phyloP scores from a whole-genome alignment of 1,140 invertebrate species.

The Drosophila insularis region DNA sequence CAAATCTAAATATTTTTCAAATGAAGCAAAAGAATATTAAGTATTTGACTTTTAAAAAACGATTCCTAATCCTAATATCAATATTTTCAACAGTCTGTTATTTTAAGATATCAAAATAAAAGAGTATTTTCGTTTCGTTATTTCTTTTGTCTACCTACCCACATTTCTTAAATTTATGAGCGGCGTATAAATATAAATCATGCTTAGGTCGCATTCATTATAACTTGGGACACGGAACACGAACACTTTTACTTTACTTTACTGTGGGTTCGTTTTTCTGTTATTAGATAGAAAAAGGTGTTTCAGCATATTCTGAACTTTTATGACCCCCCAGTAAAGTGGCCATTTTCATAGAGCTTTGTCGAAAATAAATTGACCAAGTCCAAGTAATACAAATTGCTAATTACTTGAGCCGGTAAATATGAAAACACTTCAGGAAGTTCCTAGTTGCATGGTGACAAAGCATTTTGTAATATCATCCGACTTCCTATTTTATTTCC shows the following conservation, averaged over 20 bases:
- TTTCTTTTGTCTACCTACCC: background rate
- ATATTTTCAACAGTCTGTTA: too few species aligned
- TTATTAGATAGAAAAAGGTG: slow-evolving; percentile 29
- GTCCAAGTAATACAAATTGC: slow-evolving; percentile 67
- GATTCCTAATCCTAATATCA: too few species aligned
- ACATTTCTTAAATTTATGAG: slow-evolving; percentile 60
- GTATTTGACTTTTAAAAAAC: too few species aligned
- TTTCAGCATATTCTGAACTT: slow-evolving; percentile 33
- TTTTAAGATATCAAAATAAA: background rate
- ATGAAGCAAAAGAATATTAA: too few species aligned
- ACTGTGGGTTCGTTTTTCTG: background rate
- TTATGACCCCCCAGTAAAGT: slow-evolving; percentile 38
- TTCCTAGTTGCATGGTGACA: slow-evolving; percentile 43
- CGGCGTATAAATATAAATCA: slow-evolving; percentile 65
- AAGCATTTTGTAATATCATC: slow-evolving; percentile 59
- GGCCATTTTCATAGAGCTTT: slow-evolving; percentile 47
- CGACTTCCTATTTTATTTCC: slow-evolving; percentile 3
- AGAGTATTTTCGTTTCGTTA: slow-evolving; percentile 13
- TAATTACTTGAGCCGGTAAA: slow-evolving; percentile 64
- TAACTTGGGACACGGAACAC: slow-evolving; percentile 45
- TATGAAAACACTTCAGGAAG: slow-evolving; percentile 35
- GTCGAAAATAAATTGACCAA: slow-evolving; percentile 53
- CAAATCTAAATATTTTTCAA: too few species aligned
- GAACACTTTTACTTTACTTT: slow-evolving; percentile 32
- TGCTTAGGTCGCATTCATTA: slow-evolving; percentile 76